Conservation (phyloP, 2,113 vertebrate genomes). For the Andinoacara biseriatus region DNA sequence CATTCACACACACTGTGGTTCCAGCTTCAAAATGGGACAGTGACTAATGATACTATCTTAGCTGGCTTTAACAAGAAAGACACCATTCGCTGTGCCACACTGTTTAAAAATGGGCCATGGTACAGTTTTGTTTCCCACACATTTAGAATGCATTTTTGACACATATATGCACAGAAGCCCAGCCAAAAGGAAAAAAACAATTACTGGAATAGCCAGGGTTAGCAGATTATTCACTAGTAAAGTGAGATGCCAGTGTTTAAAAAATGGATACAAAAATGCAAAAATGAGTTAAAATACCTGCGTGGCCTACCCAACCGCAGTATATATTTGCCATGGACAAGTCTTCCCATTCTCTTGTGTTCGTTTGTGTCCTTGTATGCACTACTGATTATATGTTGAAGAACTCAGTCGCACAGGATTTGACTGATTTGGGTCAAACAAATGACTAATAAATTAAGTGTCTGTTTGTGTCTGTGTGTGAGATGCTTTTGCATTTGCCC, state of each 20-base stretch:
- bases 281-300: background rate
- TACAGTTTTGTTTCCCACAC: background rate
- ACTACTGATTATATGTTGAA: slow-evolving; percentile 54
- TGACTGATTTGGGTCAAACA: slow-evolving; percentile 79
- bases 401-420: slow-evolving; percentile 58
- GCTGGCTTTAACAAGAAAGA: slow-evolving; percentile 23
- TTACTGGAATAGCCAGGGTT: background rate
- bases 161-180: background rate
- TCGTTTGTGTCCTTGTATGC: slow-evolving; percentile 29
- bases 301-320: background rate
- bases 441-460: slow-evolving; percentile 71
- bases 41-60: slow-evolving; percentile 56
- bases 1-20: slow-evolving; percentile 42
- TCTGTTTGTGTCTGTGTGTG: slow-evolving; percentile 18
- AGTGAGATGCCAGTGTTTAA: background rate
- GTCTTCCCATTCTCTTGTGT: slow-evolving; percentile 19
- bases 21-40: slow-evolving; percentile 43
- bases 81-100: background rate
- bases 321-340: background rate
- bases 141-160: background rate
- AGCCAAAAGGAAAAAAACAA: background rate
- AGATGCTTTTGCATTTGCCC: slow-evolving; percentile 54
- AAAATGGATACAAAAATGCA: background rate
- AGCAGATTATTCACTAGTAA: background rate
- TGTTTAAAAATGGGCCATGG: slow-evolving; percentile 14